Evolutionary conservation across 2,113 vertebrate species (phyloP).

Genomic region (Pampusana beccarii): DNA sequence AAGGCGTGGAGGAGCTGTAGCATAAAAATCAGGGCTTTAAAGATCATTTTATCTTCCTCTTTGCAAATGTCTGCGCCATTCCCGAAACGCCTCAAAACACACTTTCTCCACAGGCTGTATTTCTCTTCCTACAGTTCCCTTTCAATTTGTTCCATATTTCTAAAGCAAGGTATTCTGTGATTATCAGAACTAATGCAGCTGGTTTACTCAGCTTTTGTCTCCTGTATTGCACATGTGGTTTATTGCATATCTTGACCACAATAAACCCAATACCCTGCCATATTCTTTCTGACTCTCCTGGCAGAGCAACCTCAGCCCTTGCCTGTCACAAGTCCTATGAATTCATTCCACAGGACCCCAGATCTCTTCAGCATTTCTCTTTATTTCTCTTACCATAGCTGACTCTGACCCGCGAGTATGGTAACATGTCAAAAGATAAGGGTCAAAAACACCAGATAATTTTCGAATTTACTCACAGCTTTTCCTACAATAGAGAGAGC

Average conservation of each 20-base stretch:
- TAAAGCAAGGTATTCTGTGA: not conserved
- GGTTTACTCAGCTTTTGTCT: not conserved
- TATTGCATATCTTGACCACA: not conserved
- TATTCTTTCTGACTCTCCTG: not conserved
- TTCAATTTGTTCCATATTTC: not conserved
- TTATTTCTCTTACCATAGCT: not conserved
- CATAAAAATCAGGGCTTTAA: slow-evolving; percentile 36
- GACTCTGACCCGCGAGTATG: not conserved
- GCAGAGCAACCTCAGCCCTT: not conserved
- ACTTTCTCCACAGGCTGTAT: not conserved
- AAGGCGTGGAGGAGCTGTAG: slow-evolving; percentile 19
- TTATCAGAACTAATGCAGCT: not conserved
- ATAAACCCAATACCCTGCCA: not conserved
- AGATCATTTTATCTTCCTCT: slow-evolving; percentile 12
- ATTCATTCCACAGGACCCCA: not conserved
- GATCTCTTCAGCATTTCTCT: not conserved
- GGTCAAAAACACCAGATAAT: not conserved
- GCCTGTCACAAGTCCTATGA: not conserved
- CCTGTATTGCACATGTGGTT: not conserved
- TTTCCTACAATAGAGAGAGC: not conserved
- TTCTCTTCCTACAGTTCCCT: not conserved
- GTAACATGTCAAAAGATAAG: not conserved
- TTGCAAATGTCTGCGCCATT: not conserved
- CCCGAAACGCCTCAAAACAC: not conserved
- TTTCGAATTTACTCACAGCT: not conserved